A percentile compares a stretch with the other conserved stretches of the same genome.
Evolutionary conservation across 2,113 vertebrate species (phyloP).

Genomic region (Tricholaema leucomelas): DNA sequence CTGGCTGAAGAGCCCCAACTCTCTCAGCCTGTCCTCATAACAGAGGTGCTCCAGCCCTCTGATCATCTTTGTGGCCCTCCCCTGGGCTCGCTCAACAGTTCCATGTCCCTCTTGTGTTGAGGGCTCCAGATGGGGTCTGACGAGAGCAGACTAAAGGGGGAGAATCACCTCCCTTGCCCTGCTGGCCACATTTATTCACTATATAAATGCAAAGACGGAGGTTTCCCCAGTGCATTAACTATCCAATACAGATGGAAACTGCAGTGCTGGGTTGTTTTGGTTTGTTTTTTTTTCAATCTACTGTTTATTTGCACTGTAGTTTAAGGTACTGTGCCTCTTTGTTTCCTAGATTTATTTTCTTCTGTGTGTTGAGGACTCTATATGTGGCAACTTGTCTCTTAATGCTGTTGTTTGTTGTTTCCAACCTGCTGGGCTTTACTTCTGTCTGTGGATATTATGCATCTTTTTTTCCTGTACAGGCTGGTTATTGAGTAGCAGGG

Average conservation of each 20-base stretch:
- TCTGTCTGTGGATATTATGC: not conserved
- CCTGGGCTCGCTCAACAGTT: no score
- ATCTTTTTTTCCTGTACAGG: not conserved
- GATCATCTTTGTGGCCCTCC: no score
- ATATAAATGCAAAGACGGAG: not conserved
- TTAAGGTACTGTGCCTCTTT: not conserved
- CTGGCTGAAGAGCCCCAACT: no score
- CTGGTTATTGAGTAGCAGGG: not conserved
- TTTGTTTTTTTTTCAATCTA: not conserved
- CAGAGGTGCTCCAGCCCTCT: no score
- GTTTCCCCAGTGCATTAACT: not conserved
- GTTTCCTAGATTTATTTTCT: not conserved
- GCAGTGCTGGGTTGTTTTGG: not conserved
- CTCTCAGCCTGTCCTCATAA: no score
- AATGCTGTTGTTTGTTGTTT: not conserved
- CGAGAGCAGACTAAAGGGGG: no score
- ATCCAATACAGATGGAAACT: not conserved
- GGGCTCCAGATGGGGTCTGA: no score
- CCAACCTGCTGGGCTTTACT: not conserved
- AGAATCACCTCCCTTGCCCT: no score
- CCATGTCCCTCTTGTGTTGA: no score
- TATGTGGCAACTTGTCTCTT: not conserved
- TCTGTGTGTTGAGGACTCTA: not conserved
- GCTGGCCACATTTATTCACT: no score
- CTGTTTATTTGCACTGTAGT: not conserved